Evolutionary conservation across 53 echinoderm and acorn worm species (phyloP).

Genomic region (Patiria pectinifera): DNA sequence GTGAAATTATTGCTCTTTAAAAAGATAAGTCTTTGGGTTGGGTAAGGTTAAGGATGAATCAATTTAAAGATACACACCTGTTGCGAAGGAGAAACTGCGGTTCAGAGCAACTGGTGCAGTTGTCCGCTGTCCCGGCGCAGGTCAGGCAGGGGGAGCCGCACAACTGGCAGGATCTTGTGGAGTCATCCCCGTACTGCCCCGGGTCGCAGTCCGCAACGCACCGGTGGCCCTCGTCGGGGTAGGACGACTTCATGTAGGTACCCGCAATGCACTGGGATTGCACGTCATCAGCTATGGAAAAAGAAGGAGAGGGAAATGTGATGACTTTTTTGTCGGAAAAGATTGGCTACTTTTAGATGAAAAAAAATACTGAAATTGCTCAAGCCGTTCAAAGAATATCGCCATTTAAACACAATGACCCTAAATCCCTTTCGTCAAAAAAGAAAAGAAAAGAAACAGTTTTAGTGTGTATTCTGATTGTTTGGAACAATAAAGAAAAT

Average conservation of each 20-base stretch:
- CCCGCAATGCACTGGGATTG: conserved; percentile 66
- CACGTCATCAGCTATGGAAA: not conserved
- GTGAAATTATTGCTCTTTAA: too few species aligned
- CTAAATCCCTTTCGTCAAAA: too few species aligned
- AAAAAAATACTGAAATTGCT: too few species aligned
- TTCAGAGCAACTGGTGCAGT: conserved; percentile 86
- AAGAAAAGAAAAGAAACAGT: too few species aligned
- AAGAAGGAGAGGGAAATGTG: not conserved
- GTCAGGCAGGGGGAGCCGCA: conserved; percentile 76
- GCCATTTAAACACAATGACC: too few species aligned
- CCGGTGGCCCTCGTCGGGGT: conserved; percentile 39
- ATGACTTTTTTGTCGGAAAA: too few species aligned
- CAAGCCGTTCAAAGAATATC: too few species aligned
- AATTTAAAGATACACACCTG: conserved; percentile 59
- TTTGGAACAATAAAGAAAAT: too few species aligned
- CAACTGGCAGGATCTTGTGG: conserved; percentile 55
- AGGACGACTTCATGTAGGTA: conserved; percentile 61
- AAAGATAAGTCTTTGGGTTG: too few species aligned
- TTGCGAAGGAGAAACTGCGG: conserved; percentile 72
- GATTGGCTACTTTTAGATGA: too few species aligned
- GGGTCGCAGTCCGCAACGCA: conserved; percentile 80
- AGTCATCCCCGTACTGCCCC: conserved; percentile 73
- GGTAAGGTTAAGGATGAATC: too few species aligned
- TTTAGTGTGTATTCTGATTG: too few species aligned
- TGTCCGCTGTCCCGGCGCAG: conserved; percentile 35